Base-by-base conservation (phyloP, 1,140 invertebrate genomes). In the Ruditapes philippinarum region DNA sequence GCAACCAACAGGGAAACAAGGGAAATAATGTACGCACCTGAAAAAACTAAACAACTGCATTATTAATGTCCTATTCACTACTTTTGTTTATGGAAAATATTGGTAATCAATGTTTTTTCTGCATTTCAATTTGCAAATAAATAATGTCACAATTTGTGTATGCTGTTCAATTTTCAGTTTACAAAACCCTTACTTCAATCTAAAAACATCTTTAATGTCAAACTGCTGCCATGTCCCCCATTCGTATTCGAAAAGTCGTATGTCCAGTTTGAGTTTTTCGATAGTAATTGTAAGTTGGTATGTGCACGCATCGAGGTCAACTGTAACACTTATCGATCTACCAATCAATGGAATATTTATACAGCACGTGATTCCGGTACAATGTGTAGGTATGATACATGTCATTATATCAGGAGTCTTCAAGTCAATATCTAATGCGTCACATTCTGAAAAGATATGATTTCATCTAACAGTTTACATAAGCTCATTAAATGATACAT, bases 341-440 rank as follows among this genome's bases (percentile, higher is more conserved):
- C 45, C 36, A 5, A 88, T 49, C 12, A 79, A 45, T 19, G 60
- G 38, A 12, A 81, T 36, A 11, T 54, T 28, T 5, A 88, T 36
- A 60, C 86, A 88, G 57, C 86, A 88, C n/a, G 81, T 25, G n/a
- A 88, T 74, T 19, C 33, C 76, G 19, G 86, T 88, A 42, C 86
- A 88, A 36, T 68, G 51, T 25, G 76, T 31, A 22, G 54, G 73
- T 28, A 89, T 73, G 17, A 38, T 42, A 60, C 88, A 89, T 7
- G 49, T 19, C 17, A 89, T 62, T 0, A 31, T 38, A 36, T 49
- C 38, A 25, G 45, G 42, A 12, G 82, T 33, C 0, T 38, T 9
- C 9, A 70, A 57, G 12, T n/a, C 19, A 19, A 25, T 68, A 17
- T 62, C 42, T 3, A 40, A 68, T 17, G 42, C 17, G 14, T 42